Conservation (phyloP, 1,140 invertebrate species). For the Cylas formicarius region DNA sequence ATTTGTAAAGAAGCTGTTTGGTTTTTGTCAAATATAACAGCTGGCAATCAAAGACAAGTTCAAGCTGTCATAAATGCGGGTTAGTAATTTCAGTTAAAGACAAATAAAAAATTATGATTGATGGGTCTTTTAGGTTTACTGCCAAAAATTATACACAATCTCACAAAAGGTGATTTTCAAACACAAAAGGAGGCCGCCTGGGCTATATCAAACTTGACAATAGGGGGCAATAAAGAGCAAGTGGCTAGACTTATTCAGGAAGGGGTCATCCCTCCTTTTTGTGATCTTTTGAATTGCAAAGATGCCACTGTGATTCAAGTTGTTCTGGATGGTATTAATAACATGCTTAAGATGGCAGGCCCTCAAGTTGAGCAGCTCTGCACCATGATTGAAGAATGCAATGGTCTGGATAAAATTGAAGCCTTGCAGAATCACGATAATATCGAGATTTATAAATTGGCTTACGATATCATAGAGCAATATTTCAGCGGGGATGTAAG, state of each 20-base stretch:
- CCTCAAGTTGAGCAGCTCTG: slow-evolving; percentile 70
- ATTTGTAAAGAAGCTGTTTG: slow-evolving; percentile 94
- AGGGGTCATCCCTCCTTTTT: slow-evolving; percentile 88
- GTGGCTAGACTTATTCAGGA: slow-evolving; percentile 78
- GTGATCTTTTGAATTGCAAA: slow-evolving; percentile 81
- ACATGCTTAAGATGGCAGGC: slow-evolving; percentile 78
- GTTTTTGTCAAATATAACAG: slow-evolving; percentile 99
- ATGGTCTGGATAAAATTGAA: slow-evolving; percentile 94
- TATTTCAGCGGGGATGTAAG: slow-evolving; percentile 87
- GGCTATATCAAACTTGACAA: slow-evolving; percentile 98
- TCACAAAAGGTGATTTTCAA: slow-evolving; percentile 94
- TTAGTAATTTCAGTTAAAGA: slow-evolving; percentile 11
- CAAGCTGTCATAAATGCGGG: slow-evolving; percentile 94
- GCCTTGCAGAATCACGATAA: slow-evolving; percentile 94
- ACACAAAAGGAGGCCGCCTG: slow-evolving; percentile 99
- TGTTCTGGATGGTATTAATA: slow-evolving; percentile 87
- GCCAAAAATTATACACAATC: slow-evolving; percentile 89
- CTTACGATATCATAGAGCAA: slow-evolving; percentile 97
- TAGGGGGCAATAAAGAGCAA: slow-evolving; percentile 92
- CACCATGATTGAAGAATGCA: slow-evolving; percentile 85
- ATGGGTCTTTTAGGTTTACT: slow-evolving; percentile 55
- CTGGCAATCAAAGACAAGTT: slow-evolving; percentile 96
- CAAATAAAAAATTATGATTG: neutral
- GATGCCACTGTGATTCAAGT: slow-evolving; percentile 63
- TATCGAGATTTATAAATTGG: slow-evolving; percentile 96